Conservation (phyloP, 2,797 vertebrate genomes). For the Sciaenops ocellatus region DNA sequence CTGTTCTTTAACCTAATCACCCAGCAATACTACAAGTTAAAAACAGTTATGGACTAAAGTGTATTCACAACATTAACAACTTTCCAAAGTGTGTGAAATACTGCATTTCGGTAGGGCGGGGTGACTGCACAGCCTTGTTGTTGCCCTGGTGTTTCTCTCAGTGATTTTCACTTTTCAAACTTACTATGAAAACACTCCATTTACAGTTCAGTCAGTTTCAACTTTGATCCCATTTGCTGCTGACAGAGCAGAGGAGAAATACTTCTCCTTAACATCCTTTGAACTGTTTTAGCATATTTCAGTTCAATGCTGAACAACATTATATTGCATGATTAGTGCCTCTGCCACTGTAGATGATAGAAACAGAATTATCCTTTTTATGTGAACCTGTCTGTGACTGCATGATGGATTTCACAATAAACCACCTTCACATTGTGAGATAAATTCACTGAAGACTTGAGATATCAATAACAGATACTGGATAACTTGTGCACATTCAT, state of each 20-base stretch:
- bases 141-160: background rate
- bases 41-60: background rate
- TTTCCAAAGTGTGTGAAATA: background rate
- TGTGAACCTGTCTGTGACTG: constrained; percentile 8
- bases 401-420: constrained; percentile 24
- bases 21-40: background rate
- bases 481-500: constrained; percentile 13
- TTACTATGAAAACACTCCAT: constrained; percentile 2
- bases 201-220: constrained; percentile 7
- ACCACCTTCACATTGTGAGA: constrained; percentile 22
- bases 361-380: background rate
- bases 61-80: background rate
- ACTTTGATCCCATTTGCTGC: constrained; percentile 31
- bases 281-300: background rate
- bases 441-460: constrained; percentile 4
- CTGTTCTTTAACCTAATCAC: background rate
- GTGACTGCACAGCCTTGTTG: background rate
- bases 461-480: constrained; percentile 19
- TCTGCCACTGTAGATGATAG: background rate
- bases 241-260: constrained; percentile 10
- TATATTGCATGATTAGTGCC: background rate
- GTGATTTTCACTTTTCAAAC: background rate
- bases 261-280: background rate
- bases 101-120: background rate
- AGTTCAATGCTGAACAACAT: constrained; percentile 8